These are phyloP conservation scores for Petrolisthes cinctipes DNA, from an alignment of 2,888 invertebrate genomes.

Conservation along the genomic window DNA sequence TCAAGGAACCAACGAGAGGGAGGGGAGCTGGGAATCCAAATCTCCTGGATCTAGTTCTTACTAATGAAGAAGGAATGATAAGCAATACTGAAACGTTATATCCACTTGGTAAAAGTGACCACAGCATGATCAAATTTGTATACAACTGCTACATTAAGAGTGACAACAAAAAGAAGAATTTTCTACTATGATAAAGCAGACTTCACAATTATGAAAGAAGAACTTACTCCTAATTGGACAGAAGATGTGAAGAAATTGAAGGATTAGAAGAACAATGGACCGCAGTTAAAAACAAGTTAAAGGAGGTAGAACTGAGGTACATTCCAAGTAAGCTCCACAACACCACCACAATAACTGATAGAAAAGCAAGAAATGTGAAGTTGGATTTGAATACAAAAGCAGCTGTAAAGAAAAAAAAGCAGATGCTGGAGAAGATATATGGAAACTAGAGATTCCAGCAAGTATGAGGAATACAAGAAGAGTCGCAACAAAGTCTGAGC, in stretches of 20 bases:
- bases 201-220: not conserved
- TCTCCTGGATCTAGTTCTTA: not conserved
- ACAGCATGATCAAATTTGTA: not conserved
- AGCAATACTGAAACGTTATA: not conserved
- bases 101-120: not conserved
- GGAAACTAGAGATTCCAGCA: not conserved
- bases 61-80: not conserved
- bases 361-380: not conserved
- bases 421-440: slow-evolving; percentile 1
- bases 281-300: not conserved
- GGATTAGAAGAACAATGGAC: not conserved
- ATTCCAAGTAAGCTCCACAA: slow-evolving; percentile 1
- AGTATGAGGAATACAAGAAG: slow-evolving; percentile 1
- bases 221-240: not conserved
- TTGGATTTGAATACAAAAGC: not conserved
- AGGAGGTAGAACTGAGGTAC: not conserved
- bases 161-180: not conserved
- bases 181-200: not conserved
- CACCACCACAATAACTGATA: not conserved
- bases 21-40: not conserved
- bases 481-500: not conserved
- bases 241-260: slow-evolving; percentile 4
- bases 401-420: not conserved
- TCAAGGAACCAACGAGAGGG: too few relatives aligned
- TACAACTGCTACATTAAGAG: not conserved